These are phyloP conservation scores for Pipa parva DNA, from an alignment of 2,113 vertebrate species.

Conservation along the genomic window DNA sequence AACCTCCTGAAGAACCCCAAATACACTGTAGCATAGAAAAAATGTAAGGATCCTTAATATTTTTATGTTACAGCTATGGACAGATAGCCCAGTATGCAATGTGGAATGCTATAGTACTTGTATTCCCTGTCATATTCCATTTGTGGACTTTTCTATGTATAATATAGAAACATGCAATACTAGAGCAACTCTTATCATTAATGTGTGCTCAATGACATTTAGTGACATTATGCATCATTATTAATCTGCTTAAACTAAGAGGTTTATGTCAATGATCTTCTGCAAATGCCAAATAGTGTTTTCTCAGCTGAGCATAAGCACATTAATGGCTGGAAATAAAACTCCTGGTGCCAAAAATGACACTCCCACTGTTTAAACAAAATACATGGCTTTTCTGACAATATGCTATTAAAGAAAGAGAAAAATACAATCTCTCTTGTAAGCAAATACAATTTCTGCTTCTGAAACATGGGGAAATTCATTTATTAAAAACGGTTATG, in stretches of 20 bases:
- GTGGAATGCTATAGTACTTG: too few species aligned
- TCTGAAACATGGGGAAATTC: too few species aligned
- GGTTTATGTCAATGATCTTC: neutral
- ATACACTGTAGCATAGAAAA: too few species aligned
- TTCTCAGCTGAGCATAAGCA: conserved; percentile 12
- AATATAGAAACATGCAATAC: neutral
- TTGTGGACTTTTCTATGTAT: neutral
- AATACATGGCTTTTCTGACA: conserved; percentile 7
- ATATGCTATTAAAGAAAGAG: conserved; percentile 7
- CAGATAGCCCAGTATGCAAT: too few species aligned
- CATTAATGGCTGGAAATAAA: neutral
- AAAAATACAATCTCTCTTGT: too few species aligned
- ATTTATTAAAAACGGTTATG: too few species aligned
- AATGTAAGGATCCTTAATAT: too few species aligned
- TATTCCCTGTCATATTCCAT: too few species aligned
- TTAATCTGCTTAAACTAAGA: conserved; percentile 6
- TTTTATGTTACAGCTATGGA: too few species aligned
- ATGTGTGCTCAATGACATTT: neutral
- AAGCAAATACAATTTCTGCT: too few species aligned
- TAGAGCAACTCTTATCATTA: neutral
- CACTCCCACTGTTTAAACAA: neutral
- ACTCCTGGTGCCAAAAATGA: neutral
- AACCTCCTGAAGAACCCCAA: too few species aligned
- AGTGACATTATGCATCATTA: neutral
- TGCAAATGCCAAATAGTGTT: conserved; percentile 9